Evolutionary conservation across 1,140 invertebrate genomes (phyloP), one percentile per base, ranked within the genome.

Genomic region (Maniola jurtina): DNA sequence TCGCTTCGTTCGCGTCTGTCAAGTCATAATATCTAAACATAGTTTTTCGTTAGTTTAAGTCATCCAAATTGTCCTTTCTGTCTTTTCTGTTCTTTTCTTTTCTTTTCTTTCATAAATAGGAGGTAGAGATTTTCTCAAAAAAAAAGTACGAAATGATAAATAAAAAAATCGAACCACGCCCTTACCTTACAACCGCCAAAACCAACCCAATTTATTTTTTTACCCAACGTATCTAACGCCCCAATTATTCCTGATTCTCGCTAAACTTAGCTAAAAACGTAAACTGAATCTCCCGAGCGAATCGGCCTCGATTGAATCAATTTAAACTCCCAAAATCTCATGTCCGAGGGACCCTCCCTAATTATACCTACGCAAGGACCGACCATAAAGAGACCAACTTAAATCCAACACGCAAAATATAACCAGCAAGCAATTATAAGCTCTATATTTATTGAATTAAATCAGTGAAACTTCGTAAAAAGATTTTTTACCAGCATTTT

Each of bases 271-370:
- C 68, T 70, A 81, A 75, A 75, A 77, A 76, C 62, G 73, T 60
- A 57, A 73, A 64, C 61, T 66, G 61, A 85, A 70, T 60, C 76
- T 84, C 79, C 82, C 81, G 75, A 76, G 79, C 81, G 79, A 84
- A 88, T 81, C 77, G 73, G 71, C 79, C 81, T 85, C 83, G 86
- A 90, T 90, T 88, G 85, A 89, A 87, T 89, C 84, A 88, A 89
- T 89, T 90, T 89, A 85, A 84, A 87, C 80, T 81, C 75, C 81
- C 73, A 86, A 88, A 84, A 84, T 86, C 83, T 86, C 86, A 87
- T 90, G 83, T 81, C 75, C 73, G 62, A 80, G 80, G 81, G 85
- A 82, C 68, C 84, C 76, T 87, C 88, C 88, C 88, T 89, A 89
- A 90, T 90, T 90, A 89, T 89, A 79, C 86, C 84, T 65, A 77